Evolutionary conservation across 2,797 vertebrate species (phyloP).

Genomic region (Nothura maculosa): DNA sequence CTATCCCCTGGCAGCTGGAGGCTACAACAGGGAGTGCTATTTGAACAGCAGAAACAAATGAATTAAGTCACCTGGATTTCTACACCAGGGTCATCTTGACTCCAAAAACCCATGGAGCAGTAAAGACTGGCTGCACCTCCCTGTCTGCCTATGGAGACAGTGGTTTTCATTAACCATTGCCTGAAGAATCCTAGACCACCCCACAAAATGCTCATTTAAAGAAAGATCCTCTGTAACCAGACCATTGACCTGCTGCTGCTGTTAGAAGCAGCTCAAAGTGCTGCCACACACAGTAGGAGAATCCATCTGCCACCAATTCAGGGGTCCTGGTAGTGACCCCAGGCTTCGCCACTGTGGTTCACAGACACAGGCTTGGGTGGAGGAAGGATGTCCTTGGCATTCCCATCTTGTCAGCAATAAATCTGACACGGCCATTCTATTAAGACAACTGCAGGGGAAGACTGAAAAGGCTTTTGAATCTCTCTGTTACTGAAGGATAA

Average conservation of each 20-base stretch:
- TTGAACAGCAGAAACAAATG: conserved; percentile 43
- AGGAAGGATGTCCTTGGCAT: neutral
- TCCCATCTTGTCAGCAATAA: neutral
- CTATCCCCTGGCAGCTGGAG: neutral
- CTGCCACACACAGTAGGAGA: neutral
- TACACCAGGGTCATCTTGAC: conserved; percentile 29
- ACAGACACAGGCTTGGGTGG: neutral
- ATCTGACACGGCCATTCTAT: neutral
- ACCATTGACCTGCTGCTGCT: neutral
- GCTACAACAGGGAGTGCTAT: neutral
- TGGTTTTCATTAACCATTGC: neutral
- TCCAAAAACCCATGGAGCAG: neutral
- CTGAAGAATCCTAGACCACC: neutral
- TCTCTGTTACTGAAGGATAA: neutral
- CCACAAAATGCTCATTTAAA: neutral
- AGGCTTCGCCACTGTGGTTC: neutral
- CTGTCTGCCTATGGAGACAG: neutral
- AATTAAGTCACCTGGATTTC: conserved; percentile 34
- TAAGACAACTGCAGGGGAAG: neutral
- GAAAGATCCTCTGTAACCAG: neutral
- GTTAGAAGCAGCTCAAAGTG: neutral
- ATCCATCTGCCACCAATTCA: neutral
- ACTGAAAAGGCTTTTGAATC: neutral
- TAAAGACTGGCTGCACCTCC: neutral
- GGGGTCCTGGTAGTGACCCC: neutral